Base-by-base conservation (phyloP, 1,140 invertebrate genomes). In the Zaprionus nigranus region DNA sequence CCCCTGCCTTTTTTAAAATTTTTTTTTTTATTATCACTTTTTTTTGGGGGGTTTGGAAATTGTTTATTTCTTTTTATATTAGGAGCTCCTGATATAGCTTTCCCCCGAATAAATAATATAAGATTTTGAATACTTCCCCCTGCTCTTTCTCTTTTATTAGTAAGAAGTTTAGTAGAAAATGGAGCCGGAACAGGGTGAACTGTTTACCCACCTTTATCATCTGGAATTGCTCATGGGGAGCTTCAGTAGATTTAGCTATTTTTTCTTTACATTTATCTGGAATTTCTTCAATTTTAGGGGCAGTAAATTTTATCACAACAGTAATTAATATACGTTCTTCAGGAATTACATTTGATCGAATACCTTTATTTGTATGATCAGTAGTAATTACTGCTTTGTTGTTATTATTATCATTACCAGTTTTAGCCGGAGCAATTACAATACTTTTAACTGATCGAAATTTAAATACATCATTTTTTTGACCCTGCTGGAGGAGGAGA, bases 21-120 rank as follows among this genome's bases (percentile, higher is more conserved):
- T 97, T 96, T 81, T 93, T 96, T 94, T 95, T 96, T 58, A 94
- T 95, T 92, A 94, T 96, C 94, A 95, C n/a, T n/a, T n/a, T n/a
- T n/a, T n/a, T n/a, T 97, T 94, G 96, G 96, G 54, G 96, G 96
- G 79, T 96, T 97, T 94, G 96, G 96, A 78, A 97, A 97, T 93
- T 97, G 95, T 94, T 92, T 97, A 92, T 92, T 96, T 5, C 96
- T 96, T 46, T 87, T 96, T 93, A 96, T 96, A 94, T 68, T 97
- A 79, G 95, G 95, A 75, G 93, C 94, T 0, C 94, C 95, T 15
- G 96, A 97, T 94, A 96, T 97, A 94, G 94, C 95, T 6, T 96
- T 96, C 66, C 96, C 95, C 9, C 95, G 96, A 87, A 93, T 96
- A 94, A 97, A 96, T 94, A 96, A 96, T 94, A 94, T 96, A 94